Percentiles rank a stretch among this genome's conserved stretches.
phyloP scores from a whole-genome alignment of 1,140 invertebrate genomes.

The Drosophila paulistorum region DNA sequence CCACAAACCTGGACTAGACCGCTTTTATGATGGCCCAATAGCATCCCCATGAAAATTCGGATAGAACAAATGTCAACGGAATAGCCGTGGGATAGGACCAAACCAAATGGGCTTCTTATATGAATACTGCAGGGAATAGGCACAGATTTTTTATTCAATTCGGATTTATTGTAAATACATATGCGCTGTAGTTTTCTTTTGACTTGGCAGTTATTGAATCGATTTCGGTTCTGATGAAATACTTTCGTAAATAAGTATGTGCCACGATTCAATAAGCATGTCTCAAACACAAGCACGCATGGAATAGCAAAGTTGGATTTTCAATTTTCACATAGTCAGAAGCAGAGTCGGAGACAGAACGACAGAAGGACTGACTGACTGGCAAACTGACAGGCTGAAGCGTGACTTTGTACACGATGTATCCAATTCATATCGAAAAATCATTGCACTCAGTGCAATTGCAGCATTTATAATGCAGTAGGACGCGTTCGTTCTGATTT shows the following conservation, averaged over 20 bases:
- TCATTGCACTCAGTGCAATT: conserved; percentile 73
- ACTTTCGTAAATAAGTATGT: conserved; percentile 15
- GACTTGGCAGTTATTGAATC: conserved; percentile 1
- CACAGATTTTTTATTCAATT: neutral
- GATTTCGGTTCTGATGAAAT: conserved; percentile 1
- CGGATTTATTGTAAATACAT: neutral
- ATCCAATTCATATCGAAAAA: conserved; percentile 58
- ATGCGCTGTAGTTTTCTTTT: neutral
- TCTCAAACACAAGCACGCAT: conserved; percentile 1
- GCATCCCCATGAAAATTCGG: too few relatives aligned
- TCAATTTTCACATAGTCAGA: conserved; percentile 4
- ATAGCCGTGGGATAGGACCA: too few relatives aligned
- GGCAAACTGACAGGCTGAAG: conserved; percentile 20
- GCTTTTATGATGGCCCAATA: too few relatives aligned
- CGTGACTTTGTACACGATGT: conserved; percentile 42
- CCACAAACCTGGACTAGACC: too few relatives aligned
- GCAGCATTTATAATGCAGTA: conserved; percentile 75
- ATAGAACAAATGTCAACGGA: too few relatives aligned
- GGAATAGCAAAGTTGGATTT: conserved; percentile 20
- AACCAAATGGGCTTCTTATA: too few relatives aligned
- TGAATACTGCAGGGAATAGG: too few relatives aligned
- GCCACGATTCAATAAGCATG: conserved; percentile 22
- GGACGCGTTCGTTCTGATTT: conserved; percentile 51
- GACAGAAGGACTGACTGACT: neutral
- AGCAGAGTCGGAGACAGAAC: neutral